Base-by-base conservation (phyloP, 1,140 invertebrate genomes). In the Apocrypta bakeri region DNA sequence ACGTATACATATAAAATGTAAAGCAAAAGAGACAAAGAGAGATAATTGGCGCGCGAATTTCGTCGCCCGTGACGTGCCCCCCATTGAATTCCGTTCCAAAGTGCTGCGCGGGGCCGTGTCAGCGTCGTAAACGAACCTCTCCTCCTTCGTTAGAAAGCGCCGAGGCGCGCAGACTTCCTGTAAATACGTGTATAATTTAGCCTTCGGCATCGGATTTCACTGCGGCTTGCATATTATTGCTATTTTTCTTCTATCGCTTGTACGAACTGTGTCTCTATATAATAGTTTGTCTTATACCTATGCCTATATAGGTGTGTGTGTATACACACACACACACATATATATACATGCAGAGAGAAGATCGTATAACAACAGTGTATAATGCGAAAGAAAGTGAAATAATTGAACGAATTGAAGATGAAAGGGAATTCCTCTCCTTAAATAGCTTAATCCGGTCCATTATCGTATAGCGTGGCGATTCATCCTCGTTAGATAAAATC, bases 41-140 rank as follows among this genome's bases (percentile, higher is more conserved):
- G 48, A 42, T 71, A 79, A 79, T 79, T 79, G 42, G 29, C 27
- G 48, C 27, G 48, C 78, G 68, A 56, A 61, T 61, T 79, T 79
- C 29, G 78, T 71, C 66, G 42, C 48, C 66, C 78, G 64, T 79
- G 27, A 79, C 78, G 42, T 61, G 48, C n/a, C 4, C 14, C 42
- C 68, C 68, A 61, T 72, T 72, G 68, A 69, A 69, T 69, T 79
- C 64, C 64, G 77, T 79, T 79, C 37, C 40, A 12, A 71, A 40
- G 77, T 56, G 8, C 14, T 68, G 37, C 0, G 3, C n/a, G 27
- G 25, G 33, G 33, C 33, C 42, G 68, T n/a, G 25, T 68, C 33
- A 56, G 29, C 33, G n/a, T 72, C 48, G 42, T 61, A 71, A 72
- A 79, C 29, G 42, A 21, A 17, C 25, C 37, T 61, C 68, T 48